Evolutionary conservation across 2,113 vertebrate genomes (phyloP).

Genomic region (human): DNA sequence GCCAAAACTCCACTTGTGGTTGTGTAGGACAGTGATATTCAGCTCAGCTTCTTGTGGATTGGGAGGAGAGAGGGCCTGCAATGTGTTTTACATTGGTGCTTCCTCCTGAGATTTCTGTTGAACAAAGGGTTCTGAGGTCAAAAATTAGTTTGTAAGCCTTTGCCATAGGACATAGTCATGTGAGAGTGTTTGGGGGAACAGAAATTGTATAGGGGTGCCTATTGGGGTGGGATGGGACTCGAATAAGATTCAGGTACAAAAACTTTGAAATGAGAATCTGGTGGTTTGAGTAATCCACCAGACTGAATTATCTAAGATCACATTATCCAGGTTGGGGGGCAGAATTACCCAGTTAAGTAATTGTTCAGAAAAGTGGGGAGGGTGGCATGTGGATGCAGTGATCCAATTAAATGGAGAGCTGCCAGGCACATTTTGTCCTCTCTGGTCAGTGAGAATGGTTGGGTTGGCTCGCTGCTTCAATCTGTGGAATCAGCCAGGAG

Average conservation of each 20-base stretch:
- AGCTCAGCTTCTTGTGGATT: neutral
- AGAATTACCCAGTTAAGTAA: neutral
- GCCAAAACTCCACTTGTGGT: neutral
- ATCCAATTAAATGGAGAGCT: no score
- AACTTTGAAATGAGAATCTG: neutral
- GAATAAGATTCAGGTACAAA: neutral
- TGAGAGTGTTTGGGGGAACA: neutral
- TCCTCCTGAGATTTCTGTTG: constrained; percentile 4
- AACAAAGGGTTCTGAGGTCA: constrained; percentile 32
- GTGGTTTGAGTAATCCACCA: neutral
- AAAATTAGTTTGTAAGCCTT: neutral
- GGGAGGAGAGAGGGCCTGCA: neutral
- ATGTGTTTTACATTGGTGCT: neutral
- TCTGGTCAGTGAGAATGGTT: neutral
- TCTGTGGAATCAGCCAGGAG: neutral
- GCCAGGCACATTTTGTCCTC: fast-evolving
- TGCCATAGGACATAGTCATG: neutral
- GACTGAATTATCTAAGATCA: constrained; percentile 14
- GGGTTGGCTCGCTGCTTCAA: neutral
- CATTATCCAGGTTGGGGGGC: neutral
- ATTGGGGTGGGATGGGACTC: neutral
- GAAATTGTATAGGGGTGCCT: neutral
- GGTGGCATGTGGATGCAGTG: neutral
- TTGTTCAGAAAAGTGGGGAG: neutral
- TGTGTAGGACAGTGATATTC: neutral